phyloP scores from a whole-genome alignment of 2,888 invertebrate species.

The Phengaris arion region DNA sequence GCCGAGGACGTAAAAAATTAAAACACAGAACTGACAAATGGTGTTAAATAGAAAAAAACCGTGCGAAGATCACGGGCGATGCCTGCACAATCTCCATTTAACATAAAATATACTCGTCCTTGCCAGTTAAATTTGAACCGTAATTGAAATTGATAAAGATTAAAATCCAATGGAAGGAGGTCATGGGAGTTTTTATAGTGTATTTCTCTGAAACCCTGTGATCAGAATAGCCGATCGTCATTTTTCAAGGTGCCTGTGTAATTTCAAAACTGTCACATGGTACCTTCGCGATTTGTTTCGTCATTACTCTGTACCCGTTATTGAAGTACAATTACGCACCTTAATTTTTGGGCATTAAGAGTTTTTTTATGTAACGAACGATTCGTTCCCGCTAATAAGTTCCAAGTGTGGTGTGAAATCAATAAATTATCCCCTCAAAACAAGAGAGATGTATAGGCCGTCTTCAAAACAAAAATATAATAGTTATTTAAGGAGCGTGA shows the following conservation, averaged over 20 bases:
- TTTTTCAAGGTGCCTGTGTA: constrained; percentile 51
- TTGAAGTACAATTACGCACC: constrained; percentile 35
- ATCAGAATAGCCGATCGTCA: constrained; percentile 41
- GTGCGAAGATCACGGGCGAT: constrained; percentile 13
- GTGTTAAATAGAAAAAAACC: constrained; percentile 25
- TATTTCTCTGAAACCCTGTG: constrained; percentile 34
- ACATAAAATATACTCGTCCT: background rate
- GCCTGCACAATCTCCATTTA: constrained; percentile 15
- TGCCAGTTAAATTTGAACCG: background rate
- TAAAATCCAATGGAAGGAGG: background rate
- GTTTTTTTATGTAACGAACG: constrained; percentile 31
- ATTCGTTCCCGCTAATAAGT: constrained; percentile 35
- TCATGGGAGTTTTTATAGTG: constrained; percentile 34
- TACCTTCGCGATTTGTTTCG: constrained; percentile 47
- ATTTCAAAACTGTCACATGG: constrained; percentile 58
- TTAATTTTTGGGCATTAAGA: constrained; percentile 34
- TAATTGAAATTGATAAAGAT: background rate
- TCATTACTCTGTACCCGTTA: constrained; percentile 43
- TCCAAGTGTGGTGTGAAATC: constrained; percentile 37
- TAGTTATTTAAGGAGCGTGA: no score
- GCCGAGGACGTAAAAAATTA: constrained; percentile 16
- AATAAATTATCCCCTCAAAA: constrained; percentile 34
- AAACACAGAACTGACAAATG: constrained; percentile 26
- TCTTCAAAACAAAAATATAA: no score
- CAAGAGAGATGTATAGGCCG: background rate